Conservation (phyloP, 37 sponge, comb jelly and placozoan species). For the Haliclona indistincta region DNA sequence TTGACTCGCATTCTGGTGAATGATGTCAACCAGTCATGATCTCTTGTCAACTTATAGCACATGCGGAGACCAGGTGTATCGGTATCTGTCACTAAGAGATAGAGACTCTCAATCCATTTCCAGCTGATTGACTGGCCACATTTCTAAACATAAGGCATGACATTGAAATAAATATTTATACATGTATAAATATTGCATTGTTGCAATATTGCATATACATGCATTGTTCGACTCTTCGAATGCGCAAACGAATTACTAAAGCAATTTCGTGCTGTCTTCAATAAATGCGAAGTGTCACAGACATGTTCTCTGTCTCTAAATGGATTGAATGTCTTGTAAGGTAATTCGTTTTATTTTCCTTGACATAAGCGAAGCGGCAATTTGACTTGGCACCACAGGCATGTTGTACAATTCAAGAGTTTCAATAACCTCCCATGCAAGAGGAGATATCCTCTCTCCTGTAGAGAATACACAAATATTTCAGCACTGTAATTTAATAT, state of each 20-base stretch:
- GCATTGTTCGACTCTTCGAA: background rate
- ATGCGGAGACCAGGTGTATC: slow-evolving; percentile 17
- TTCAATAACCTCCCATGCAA: slow-evolving; percentile 16
- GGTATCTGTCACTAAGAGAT: slow-evolving; percentile 8
- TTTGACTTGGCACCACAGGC: background rate
- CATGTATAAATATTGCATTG: background rate
- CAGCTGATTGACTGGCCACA: slow-evolving; percentile 12
- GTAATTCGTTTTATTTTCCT: too few species aligned
- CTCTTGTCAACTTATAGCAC: slow-evolving; percentile 33
- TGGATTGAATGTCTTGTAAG: slow-evolving; percentile 16
- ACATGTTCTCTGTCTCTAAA: slow-evolving; percentile 3
- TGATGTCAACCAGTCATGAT: slow-evolving; percentile 30
- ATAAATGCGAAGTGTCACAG: slow-evolving; percentile 15
- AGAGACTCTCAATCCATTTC: slow-evolving; percentile 24
- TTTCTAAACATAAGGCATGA: slow-evolving; percentile 5
- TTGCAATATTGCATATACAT: slow-evolving; percentile 3
- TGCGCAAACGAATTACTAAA: slow-evolving; percentile 14
- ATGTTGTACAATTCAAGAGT: slow-evolving; percentile 21
- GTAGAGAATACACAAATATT: too few species aligned
- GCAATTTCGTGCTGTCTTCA: slow-evolving; percentile 23
- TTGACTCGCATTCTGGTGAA: slow-evolving; percentile 35
- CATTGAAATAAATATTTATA: background rate
- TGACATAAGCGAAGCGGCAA: too few species aligned
- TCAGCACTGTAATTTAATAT: too few species aligned
- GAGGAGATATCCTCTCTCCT: slow-evolving; percentile 3